Evolutionary conservation across 2,888 invertebrate species (phyloP), one percentile per base, ranked within the genome.

Genomic region (Tetheella fluctuosa): DNA sequence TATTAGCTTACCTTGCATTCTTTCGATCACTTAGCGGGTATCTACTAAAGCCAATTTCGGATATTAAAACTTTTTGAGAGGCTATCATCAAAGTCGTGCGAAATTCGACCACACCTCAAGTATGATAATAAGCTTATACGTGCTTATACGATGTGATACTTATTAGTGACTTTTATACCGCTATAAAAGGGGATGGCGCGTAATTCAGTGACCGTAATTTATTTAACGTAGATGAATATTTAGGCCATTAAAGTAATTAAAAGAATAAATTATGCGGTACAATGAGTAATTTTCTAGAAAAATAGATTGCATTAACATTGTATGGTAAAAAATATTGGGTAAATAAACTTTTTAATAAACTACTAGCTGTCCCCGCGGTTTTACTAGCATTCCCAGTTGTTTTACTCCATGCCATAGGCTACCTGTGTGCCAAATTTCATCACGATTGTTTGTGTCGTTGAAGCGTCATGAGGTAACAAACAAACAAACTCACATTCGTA

Each of bases 1-100:
- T 86, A 86, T 84, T 76, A 74, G 70, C 61, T 67, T 63, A 57
- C 65, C 71, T 69, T 65, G 77, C 77, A 83, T 85, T 85, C 83
- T 83, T 83, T 78, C 65, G 68, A 70, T 82, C 86, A 90, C 87
- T 91, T 90, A 90, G 85, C 90, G 74, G 71, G 79, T 81, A 79
- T 79, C 79, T 80, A 86, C 82, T 83, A 88, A 86, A 83, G 58
- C 64, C 74, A 77, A 75, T 76, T 71, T 76, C 67, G 64, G 68
- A 74, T 76, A 74, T 76, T 84, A 81, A 88, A 85, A 76, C 73
- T 69, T 75, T 84, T 80, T 67, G 76, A 80, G 74, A 69, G 62
- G 64, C 74, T 73, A 83, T 87, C 81, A 79, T 81, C 84, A 79
- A 76, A 73, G 61, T 64, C 69, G 72, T 84, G 86, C 86, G 83